phyloP scores from a whole-genome alignment of 2,113 vertebrate species.

The Zosterops pallidus region DNA sequence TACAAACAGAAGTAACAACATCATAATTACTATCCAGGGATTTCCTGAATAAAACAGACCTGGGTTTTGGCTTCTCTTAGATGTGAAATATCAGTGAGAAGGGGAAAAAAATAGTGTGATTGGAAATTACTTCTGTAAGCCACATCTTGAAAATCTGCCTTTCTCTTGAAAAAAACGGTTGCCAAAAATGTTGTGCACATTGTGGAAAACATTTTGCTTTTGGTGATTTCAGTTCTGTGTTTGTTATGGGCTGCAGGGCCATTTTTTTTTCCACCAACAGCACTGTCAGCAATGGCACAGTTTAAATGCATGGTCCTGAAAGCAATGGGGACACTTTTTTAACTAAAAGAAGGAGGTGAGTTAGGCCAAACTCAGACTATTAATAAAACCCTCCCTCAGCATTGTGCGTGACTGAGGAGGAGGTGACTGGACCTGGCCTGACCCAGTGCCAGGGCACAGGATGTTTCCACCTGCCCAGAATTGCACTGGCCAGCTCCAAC shows the following conservation, averaged over 20 bases:
- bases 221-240: neutral
- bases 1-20: neutral
- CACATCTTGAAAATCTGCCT: neutral
- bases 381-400: neutral
- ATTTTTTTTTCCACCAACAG: neutral
- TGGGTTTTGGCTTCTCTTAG: neutral
- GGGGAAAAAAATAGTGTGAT: neutral
- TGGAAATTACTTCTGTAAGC: neutral
- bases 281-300: neutral
- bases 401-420: fast-evolving
- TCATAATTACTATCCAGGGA: neutral
- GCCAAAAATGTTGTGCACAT: fast-evolving
- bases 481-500: neutral
- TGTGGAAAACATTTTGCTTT: neutral
- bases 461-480: neutral
- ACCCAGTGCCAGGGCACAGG: neutral
- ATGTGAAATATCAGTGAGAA: neutral
- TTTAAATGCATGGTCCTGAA: neutral
- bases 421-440: neutral
- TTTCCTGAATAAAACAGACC: neutral
- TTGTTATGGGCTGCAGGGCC: neutral
- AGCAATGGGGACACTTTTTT: neutral
- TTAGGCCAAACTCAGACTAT: neutral
- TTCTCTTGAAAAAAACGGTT: neutral
- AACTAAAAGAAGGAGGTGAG: neutral